phyloP scores from a whole-genome alignment of 2,888 invertebrate genomes.

The Anorthoa munda region DNA sequence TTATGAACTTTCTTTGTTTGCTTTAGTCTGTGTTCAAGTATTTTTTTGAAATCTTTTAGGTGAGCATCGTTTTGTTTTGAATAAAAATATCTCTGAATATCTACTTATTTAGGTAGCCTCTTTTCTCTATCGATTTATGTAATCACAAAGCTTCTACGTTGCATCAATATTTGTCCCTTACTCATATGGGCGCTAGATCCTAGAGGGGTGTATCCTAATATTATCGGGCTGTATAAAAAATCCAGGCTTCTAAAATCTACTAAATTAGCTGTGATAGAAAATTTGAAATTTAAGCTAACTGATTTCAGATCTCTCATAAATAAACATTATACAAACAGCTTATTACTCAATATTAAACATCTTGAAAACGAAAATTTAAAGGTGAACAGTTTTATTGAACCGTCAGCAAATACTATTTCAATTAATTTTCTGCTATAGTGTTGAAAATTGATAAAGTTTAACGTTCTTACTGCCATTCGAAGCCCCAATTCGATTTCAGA shows the following conservation, averaged over 20 bases:
- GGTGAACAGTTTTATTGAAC: constrained; percentile 40
- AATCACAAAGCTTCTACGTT: background rate
- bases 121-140: background rate
- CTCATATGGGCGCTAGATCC: no score
- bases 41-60: background rate
- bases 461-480: constrained; percentile 45
- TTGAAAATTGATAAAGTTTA: constrained; percentile 60
- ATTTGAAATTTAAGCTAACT: no score
- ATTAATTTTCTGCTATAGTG: constrained; percentile 59
- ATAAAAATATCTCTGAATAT: background rate
- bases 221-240: no score
- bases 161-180: no score
- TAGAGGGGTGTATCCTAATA: background rate
- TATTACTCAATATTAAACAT: constrained; percentile 22
- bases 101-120: no score
- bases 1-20: background rate
- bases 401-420: constrained; percentile 54
- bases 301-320: background rate
- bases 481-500: constrained; percentile 59
- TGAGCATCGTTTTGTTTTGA: background rate
- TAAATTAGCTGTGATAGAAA: no score
- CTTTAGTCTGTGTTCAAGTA: background rate
- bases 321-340: constrained; percentile 25
- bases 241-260: no score
- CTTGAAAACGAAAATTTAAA: constrained; percentile 35